phyloP scores from a whole-genome alignment of 2,797 vertebrate species.

The Leptodactylus fallax region DNA sequence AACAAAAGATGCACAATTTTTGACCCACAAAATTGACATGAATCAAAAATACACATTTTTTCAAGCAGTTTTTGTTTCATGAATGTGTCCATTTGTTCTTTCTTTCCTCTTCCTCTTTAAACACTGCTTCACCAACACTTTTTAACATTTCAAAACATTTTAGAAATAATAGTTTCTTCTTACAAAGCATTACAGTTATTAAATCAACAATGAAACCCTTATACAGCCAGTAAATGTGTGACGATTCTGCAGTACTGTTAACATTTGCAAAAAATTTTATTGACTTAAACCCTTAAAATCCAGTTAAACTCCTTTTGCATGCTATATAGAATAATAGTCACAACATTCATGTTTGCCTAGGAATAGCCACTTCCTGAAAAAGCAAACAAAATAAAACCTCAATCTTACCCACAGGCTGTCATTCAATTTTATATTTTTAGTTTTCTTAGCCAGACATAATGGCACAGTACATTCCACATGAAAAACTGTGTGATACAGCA shows the following conservation, averaged over 20 bases:
- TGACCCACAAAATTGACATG: too few relatives aligned
- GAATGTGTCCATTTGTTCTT: too few relatives aligned
- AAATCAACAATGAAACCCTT: background rate
- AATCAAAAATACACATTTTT: too few relatives aligned
- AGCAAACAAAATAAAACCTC: slow-evolving; percentile 44
- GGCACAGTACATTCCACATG: slow-evolving; percentile 39
- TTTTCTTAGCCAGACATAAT: slow-evolving; percentile 48
- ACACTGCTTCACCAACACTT: background rate
- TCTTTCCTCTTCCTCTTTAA: too few relatives aligned
- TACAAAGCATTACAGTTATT: background rate
- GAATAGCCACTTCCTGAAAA: slow-evolving; percentile 54
- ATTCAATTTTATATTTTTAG: slow-evolving; percentile 60
- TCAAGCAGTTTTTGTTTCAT: too few relatives aligned
- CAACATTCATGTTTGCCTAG: slow-evolving; percentile 38
- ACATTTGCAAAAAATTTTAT: slow-evolving; percentile 13
- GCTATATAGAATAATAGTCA: slow-evolving; percentile 16
- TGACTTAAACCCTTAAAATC: background rate
- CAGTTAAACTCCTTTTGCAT: slow-evolving; percentile 4
- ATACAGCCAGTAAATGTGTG: background rate
- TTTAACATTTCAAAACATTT: background rate
- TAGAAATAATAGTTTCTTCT: background rate
- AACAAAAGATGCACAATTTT: too few relatives aligned
- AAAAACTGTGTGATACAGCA: slow-evolving; percentile 21
- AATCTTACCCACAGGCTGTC: slow-evolving; percentile 51
- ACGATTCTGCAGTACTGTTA: background rate